Evolutionary conservation across 2,113 vertebrate species (phyloP).

Genomic region (Albula glossodonta): DNA sequence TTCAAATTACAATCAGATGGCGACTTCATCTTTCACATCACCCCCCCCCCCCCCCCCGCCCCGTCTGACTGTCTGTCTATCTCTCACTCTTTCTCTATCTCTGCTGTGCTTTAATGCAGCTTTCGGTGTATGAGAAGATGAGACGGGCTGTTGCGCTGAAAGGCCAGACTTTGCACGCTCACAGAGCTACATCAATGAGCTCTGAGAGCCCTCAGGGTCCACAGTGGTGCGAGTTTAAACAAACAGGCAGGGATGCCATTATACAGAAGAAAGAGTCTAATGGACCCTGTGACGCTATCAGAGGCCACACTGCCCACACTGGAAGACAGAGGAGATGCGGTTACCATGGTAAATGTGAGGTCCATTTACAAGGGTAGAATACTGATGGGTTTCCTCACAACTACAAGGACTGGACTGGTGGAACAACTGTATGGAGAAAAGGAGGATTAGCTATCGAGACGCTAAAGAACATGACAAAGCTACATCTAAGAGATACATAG

Average conservation of each 20-base stretch:
- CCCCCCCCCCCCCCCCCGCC: no score
- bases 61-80: no score
- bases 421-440: neutral
- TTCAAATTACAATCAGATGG: neutral
- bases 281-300: neutral
- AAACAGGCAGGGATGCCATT: neutral
- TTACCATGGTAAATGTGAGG: neutral
- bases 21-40: neutral
- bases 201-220: neutral
- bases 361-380: no score
- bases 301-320: neutral
- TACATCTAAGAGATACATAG: no score
- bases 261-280: neutral
- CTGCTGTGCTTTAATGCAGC: slow-evolving; percentile 26
- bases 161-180: neutral
- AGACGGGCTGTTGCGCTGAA: neutral
- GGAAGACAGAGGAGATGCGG: neutral
- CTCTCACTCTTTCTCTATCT: neutral
- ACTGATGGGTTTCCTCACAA: no score
- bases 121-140: neutral
- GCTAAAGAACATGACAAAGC: no score
- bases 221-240: neutral
- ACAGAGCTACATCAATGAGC: slow-evolving; percentile 18
- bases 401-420: no score
- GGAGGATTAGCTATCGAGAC: neutral